Evolutionary conservation across 2,797 vertebrate genomes (phyloP).

Genomic region (Spheniscus humboldti): DNA sequence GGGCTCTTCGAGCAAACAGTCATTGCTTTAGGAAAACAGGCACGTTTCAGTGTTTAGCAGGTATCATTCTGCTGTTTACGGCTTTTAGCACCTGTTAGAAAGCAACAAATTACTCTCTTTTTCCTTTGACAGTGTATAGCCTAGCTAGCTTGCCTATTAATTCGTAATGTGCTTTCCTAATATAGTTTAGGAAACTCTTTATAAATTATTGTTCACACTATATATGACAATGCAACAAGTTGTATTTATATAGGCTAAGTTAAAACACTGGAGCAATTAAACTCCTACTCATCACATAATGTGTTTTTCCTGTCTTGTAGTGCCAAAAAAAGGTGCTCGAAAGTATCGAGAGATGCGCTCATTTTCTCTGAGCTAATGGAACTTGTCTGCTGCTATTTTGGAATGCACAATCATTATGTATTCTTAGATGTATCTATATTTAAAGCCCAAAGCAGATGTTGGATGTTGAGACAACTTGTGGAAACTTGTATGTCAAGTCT

Average conservation of each 20-base stretch:
- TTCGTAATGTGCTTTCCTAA: slow-evolving; percentile 40
- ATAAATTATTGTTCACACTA: slow-evolving; percentile 5
- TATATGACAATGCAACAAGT: neutral
- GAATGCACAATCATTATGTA: neutral
- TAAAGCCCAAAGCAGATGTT: slow-evolving; percentile 54
- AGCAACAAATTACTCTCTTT: slow-evolving; percentile 17
- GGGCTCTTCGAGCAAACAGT: neutral
- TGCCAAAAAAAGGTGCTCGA: slow-evolving; percentile 44
- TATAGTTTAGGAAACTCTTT: slow-evolving; percentile 5
- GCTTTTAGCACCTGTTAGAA: slow-evolving; percentile 32
- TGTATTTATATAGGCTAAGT: slow-evolving; percentile 7
- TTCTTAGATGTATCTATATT: slow-evolving; percentile 39
- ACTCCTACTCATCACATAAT: slow-evolving; percentile 38
- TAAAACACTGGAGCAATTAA: slow-evolving; percentile 21
- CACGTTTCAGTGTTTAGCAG: neutral
- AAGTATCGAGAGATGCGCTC: slow-evolving; percentile 26
- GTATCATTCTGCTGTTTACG: neutral
- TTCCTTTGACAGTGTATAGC: neutral
- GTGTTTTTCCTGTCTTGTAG: slow-evolving; percentile 16
- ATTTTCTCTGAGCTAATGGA: slow-evolving; percentile 58
- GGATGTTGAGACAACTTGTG: slow-evolving; percentile 2
- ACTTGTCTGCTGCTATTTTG: slow-evolving; percentile 58
- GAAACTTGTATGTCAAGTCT: neutral
- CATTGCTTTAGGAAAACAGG: neutral
- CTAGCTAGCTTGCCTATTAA: slow-evolving; percentile 30